Percentiles rank a stretch among this genome's conserved stretches.
phyloP scores from a whole-genome alignment of 1,140 invertebrate genomes.

The Drosophila ambigua region DNA sequence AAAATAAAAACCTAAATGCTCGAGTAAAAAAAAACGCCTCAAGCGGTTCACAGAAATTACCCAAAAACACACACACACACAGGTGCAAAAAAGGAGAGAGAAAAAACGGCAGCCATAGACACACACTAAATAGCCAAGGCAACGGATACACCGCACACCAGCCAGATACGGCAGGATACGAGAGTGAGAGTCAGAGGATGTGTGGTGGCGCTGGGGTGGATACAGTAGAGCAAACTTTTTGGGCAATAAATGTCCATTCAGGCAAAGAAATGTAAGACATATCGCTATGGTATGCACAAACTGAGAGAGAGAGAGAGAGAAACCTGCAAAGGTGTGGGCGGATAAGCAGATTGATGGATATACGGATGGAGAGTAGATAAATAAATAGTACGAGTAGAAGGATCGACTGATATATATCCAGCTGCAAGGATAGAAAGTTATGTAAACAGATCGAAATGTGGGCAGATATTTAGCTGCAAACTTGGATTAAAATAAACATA shows the following conservation, averaged over 20 bases:
- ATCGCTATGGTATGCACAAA: background rate
- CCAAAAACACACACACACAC: slow-evolving; percentile 40
- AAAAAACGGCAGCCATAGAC: slow-evolving; percentile 30
- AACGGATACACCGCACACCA: slow-evolving; percentile 25
- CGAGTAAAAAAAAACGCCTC: slow-evolving; percentile 15
- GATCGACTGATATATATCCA: slow-evolving; percentile 16
- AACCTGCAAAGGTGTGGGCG: slow-evolving; percentile 21
- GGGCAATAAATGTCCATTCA: slow-evolving; percentile 76
- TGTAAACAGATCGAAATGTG: slow-evolving; percentile 21
- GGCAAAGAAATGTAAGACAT: slow-evolving; percentile 23
- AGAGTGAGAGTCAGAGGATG: slow-evolving; percentile 15
- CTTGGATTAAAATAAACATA: background rate
- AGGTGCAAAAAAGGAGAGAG: slow-evolving; percentile 26
- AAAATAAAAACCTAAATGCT: slow-evolving; percentile 33
- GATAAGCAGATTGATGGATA: slow-evolving; percentile 40
- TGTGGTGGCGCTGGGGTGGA: background rate
- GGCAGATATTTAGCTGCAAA: background rate
- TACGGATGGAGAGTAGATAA: slow-evolving; percentile 9
- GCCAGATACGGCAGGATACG: slow-evolving; percentile 24
- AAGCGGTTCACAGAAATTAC: slow-evolving; percentile 54
- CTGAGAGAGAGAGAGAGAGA: slow-evolving; percentile 25
- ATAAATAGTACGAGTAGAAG: background rate
- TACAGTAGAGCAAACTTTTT: slow-evolving; percentile 65
- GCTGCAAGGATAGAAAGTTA: slow-evolving; percentile 33
- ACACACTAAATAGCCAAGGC: slow-evolving; percentile 70